phyloP scores from a whole-genome alignment of 2,888 invertebrate genomes.

The Epinotia ramella region DNA sequence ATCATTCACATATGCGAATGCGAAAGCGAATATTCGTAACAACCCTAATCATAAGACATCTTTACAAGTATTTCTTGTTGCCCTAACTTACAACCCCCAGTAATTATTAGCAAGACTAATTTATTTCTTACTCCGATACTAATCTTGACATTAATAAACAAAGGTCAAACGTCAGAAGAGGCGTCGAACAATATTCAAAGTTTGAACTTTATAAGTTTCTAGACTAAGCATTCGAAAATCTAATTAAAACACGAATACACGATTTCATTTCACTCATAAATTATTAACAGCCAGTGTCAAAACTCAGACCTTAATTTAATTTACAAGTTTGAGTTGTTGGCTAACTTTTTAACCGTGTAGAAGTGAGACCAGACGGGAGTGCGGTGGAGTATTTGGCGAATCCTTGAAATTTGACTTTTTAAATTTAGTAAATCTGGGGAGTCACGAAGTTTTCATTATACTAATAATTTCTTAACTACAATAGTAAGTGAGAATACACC shows the following conservation, averaged over 20 bases:
- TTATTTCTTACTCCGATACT: not conserved
- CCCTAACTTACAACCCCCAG: no score
- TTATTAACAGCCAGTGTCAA: constrained; percentile 24
- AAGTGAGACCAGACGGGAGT: not conserved
- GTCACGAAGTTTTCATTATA: no score
- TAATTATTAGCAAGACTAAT: no score
- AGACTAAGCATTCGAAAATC: not conserved
- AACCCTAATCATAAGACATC: no score
- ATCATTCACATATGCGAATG: no score
- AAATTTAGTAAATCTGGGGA: not conserved
- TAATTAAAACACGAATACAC: constrained; percentile 28
- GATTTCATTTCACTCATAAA: constrained; percentile 27
- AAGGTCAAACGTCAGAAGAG: not conserved
- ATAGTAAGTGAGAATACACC: no score
- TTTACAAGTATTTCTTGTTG: no score
- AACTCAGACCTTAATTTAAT: constrained; percentile 24
- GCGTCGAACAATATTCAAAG: not conserved
- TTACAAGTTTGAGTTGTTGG: constrained; percentile 10
- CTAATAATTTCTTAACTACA: no score
- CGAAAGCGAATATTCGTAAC: no score
- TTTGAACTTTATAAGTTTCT: constrained; percentile 3
- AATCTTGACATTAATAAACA: not conserved
- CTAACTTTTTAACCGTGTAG: constrained; percentile 9
- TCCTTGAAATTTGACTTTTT: not conserved
- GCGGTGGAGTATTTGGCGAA: not conserved